Evolutionary conservation across 2,888 invertebrate genomes (phyloP).

Genomic region (Hemaris fuciformis): DNA sequence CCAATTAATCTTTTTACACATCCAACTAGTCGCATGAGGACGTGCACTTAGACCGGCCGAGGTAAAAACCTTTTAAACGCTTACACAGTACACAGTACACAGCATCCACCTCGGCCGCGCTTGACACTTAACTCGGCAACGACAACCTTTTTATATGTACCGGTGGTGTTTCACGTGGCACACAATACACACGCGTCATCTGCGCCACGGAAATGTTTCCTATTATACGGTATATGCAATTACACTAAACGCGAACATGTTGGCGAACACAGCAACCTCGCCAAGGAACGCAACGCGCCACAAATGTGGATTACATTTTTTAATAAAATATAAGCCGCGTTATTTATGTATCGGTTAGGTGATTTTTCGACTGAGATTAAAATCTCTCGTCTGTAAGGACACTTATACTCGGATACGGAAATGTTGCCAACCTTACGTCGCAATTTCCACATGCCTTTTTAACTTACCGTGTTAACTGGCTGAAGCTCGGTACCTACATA

Average conservation of each 20-base stretch:
- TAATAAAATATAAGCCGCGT: background rate
- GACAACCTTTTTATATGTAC: slow-evolving; percentile 13
- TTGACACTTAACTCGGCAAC: slow-evolving; percentile 21
- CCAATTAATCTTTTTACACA: slow-evolving; percentile 82
- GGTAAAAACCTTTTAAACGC: slow-evolving; percentile 61
- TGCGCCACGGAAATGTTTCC: background rate
- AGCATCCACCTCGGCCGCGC: slow-evolving; percentile 30
- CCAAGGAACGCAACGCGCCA: background rate
- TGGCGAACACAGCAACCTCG: background rate
- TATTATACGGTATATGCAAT: background rate
- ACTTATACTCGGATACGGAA: slow-evolving; percentile 65
- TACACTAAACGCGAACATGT: background rate
- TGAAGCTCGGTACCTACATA: slow-evolving; percentile 42
- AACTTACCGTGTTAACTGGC: slow-evolving; percentile 65
- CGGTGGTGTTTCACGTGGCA: background rate
- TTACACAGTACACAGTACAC: no score
- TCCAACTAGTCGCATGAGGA: slow-evolving; percentile 74
- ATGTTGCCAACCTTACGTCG: slow-evolving; percentile 75
- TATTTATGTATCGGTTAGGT: slow-evolving; percentile 22
- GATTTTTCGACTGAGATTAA: slow-evolving; percentile 59
- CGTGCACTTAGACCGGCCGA: slow-evolving; percentile 65
- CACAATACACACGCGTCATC: background rate
- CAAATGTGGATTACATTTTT: slow-evolving; percentile 21
- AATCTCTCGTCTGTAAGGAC: slow-evolving; percentile 70
- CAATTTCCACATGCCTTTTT: slow-evolving; percentile 77